These are phyloP conservation scores for Mirounga angustirostris DNA, from an alignment of 2,113 vertebrate species.

Conservation along the genomic window DNA sequence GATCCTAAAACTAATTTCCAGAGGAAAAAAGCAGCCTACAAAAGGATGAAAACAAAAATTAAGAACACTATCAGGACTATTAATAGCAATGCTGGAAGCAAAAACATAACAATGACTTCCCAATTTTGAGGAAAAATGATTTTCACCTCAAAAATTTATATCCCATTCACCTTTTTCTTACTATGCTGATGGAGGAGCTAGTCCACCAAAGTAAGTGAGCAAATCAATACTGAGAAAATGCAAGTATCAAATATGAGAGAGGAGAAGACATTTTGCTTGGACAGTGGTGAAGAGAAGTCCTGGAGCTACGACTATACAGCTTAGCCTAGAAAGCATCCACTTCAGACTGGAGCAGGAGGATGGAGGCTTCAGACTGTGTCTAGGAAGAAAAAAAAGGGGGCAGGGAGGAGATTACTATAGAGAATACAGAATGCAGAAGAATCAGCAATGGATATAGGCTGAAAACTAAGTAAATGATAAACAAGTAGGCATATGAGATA, in stretches of 20 bases:
- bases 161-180: neutral
- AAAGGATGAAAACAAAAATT: slow-evolving; percentile 13
- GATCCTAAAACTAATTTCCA: neutral
- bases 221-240: neutral
- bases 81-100: neutral
- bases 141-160: neutral
- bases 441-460: neutral
- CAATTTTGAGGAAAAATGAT: slow-evolving; percentile 9
- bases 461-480: slow-evolving; percentile 15
- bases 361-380: neutral
- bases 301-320: neutral
- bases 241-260: neutral
- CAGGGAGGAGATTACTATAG: neutral
- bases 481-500: neutral
- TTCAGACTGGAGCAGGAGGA: neutral
- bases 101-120: slow-evolving; percentile 29
- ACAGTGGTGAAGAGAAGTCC: neutral
- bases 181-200: neutral
- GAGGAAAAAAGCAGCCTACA: slow-evolving; percentile 6
- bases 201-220: neutral
- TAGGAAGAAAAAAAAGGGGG: neutral
- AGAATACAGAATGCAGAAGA: neutral
- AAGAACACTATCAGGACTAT: neutral
- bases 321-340: neutral
- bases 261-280: neutral